A percentile compares a stretch with the other conserved stretches of the same genome.
phyloP scores from a whole-genome alignment of 2,888 invertebrate genomes.

The Mycogona germanica region DNA sequence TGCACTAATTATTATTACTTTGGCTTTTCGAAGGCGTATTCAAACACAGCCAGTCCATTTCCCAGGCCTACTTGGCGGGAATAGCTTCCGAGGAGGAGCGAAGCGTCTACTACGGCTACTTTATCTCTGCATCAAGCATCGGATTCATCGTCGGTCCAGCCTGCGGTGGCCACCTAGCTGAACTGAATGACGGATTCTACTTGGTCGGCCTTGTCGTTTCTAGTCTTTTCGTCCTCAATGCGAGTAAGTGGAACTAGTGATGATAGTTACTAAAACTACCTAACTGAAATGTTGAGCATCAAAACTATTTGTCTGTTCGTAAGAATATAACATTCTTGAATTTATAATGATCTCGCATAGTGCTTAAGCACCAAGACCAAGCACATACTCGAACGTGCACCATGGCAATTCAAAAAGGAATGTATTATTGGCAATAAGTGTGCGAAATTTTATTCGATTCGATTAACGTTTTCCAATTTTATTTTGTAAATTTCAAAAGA shows the following conservation, averaged over 20 bases:
- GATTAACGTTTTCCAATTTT: too few species aligned
- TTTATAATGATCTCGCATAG: too few species aligned
- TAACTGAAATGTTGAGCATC: neutral
- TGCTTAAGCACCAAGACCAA: too few species aligned
- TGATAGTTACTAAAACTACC: neutral
- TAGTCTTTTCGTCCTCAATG: conserved; percentile 29
- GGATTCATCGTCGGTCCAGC: conserved; percentile 34
- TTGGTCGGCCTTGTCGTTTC: conserved; percentile 28
- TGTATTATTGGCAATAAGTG: neutral
- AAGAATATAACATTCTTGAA: too few species aligned
- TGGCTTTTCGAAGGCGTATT: conserved; percentile 34
- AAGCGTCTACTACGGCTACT: conserved; percentile 29
- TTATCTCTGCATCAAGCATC: conserved; percentile 29
- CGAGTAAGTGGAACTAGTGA: conserved; percentile 24
- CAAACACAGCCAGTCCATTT: conserved; percentile 34
- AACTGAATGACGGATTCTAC: conserved; percentile 29
- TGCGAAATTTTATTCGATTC: too few species aligned
- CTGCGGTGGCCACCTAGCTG: conserved; percentile 33
- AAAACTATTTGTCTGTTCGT: too few species aligned
- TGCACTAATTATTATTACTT: conserved; percentile 28
- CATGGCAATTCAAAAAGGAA: neutral
- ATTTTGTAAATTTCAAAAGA: too few species aligned
- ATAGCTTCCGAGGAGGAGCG: conserved; percentile 25
- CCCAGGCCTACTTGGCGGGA: conserved; percentile 31
- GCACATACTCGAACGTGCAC: too few species aligned